Base-by-base conservation (phyloP, 1,140 invertebrate genomes). In the Aphaenogaster rudis region DNA sequence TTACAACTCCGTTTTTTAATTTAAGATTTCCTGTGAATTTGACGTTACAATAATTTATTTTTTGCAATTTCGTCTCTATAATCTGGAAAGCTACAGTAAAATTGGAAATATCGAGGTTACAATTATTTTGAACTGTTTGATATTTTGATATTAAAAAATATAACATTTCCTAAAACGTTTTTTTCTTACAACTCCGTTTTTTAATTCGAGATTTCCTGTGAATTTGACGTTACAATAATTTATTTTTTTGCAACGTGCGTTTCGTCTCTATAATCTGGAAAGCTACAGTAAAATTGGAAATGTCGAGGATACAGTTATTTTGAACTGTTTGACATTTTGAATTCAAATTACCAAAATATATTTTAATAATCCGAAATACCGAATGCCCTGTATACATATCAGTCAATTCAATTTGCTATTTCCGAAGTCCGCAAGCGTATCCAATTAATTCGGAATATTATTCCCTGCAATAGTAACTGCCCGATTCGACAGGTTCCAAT, bases 371-470 rank as follows among this genome's bases (percentile, higher is more conserved):
- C 28, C 6, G 28, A 28, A 28, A 39, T 72, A 36, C n/a, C 8
- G 0, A 74, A 52, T 0, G 42, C 6, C 0, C n/a, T 39, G 11
- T 50, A 50, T 48, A 13, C 7, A 5, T 52, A 66, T 78, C 9
- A 15, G 33, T 54, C 28, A 36, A 66, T 79, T 21, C 42, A 66
- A 79, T 66, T 66, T 50, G 5, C 36, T 28, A 28, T 28, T 28
- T 42, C 21, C 28, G 21, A 13, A 57, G 48, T 21, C n/a, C 15
- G 54, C 39, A 17, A 39, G 42, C 15, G 21, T 78, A 78, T 57
- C 54, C 7, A 52, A 72, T 33, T 54, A 81, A 36, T 71, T 82
- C 2, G 7, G 28, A n/a, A 74, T 61, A 74, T 72, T 72, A 42
- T 48, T 57, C 9, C 59, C 3, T 33, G 57, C 66, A 71, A 71